These are phyloP conservation scores for Pavo muticus DNA, from an alignment of 2,113 vertebrate genomes.

Conservation along the genomic window DNA sequence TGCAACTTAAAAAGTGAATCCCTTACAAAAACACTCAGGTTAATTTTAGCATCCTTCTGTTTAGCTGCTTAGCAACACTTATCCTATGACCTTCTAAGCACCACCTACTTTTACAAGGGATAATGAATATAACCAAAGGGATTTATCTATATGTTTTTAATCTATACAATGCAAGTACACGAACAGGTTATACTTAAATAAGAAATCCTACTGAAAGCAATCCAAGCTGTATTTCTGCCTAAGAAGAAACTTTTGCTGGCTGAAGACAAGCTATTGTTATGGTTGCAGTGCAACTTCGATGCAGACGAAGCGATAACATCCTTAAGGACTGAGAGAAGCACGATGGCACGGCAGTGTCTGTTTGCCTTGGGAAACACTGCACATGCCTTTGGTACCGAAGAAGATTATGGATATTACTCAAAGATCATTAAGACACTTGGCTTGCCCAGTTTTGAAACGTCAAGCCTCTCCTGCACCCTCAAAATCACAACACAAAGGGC, in stretches of 20 bases:
- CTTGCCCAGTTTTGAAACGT: constrained; percentile 2
- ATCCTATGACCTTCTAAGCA: constrained; percentile 88
- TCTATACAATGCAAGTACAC: background rate
- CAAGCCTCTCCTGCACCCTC: background rate
- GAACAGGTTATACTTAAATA: background rate
- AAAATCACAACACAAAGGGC: constrained; percentile 24
- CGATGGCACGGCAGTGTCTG: background rate
- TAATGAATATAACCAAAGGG: constrained; percentile 82
- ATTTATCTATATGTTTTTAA: constrained; percentile 72
- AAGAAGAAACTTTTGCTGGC: constrained; percentile 13
- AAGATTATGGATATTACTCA: background rate
- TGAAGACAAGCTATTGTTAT: background rate
- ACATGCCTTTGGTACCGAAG: background rate
- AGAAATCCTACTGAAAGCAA: background rate
- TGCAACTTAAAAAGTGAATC: constrained; percentile 69
- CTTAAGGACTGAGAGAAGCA: constrained; percentile 25
- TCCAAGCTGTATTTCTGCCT: background rate
- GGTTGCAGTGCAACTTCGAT: background rate
- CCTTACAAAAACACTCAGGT: constrained; percentile 77
- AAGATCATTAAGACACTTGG: background rate
- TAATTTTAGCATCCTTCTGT: constrained; percentile 89
- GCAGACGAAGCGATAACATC: constrained; percentile 19
- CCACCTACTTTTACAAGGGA: constrained; percentile 86
- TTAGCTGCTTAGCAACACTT: constrained; percentile 90
- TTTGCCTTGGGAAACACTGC: background rate